These are phyloP conservation scores for Triplophysa siluroides DNA, from an alignment of 2,113 vertebrate genomes.

Conservation along the genomic window DNA sequence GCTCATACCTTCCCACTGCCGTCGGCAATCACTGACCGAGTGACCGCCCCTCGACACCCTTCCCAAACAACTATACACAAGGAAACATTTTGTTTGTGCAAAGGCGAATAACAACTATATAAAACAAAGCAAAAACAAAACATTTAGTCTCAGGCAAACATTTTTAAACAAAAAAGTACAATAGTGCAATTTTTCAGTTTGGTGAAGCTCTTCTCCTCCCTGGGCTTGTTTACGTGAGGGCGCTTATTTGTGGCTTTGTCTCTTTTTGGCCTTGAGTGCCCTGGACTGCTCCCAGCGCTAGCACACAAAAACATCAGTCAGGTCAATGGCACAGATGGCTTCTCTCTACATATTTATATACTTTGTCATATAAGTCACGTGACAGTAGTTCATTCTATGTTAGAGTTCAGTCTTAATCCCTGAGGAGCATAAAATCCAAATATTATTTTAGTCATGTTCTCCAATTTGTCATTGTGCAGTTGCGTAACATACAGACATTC, in stretches of 20 bases:
- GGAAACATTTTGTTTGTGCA: slow-evolving; percentile 48
- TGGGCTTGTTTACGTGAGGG: slow-evolving; percentile 61
- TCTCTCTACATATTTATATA: background rate
- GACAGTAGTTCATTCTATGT: no score
- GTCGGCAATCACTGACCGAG: slow-evolving; percentile 12
- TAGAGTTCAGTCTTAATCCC: no score
- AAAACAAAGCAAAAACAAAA: slow-evolving; percentile 66
- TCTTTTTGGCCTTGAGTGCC: slow-evolving; percentile 57
- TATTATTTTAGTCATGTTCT: no score
- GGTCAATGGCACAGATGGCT: background rate
- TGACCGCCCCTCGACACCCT: background rate
- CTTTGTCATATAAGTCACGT: no score
- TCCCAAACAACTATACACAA: slow-evolving; percentile 27
- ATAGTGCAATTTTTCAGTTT: slow-evolving; percentile 87
- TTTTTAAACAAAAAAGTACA: slow-evolving; percentile 75
- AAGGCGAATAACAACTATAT: slow-evolving; percentile 64
- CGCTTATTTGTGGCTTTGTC: slow-evolving; percentile 65
- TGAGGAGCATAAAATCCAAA: no score
- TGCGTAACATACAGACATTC: no score
- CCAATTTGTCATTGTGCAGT: no score
- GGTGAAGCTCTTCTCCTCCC: slow-evolving; percentile 71
- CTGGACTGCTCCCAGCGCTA: slow-evolving; percentile 64
- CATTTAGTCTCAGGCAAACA: slow-evolving; percentile 74
- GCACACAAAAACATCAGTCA: slow-evolving; percentile 25
- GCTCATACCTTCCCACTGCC: slow-evolving; percentile 11